Base-by-base conservation (phyloP, 1,140 invertebrate species). In the Globodera ellingtonae region DNA sequence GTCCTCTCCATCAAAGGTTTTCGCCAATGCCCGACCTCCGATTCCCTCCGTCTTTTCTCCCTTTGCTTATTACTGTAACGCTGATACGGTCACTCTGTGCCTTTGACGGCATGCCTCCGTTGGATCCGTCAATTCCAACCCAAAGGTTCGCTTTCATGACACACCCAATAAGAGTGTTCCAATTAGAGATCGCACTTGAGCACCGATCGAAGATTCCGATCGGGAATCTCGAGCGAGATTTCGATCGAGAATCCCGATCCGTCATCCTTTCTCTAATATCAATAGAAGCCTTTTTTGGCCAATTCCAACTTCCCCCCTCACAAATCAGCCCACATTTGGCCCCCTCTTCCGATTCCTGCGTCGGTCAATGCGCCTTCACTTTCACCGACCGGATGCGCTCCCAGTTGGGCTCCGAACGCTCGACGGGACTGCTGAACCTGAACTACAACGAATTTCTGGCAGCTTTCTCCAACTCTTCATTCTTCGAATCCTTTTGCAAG, bases 381-480 rank as follows among this genome's bases (percentile, higher is more conserved):
- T 89, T 88, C 65, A 79, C 89, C 62, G 88, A 89, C 67, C 70
- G 81, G 15, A 88, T 88, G 46, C 73, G 69, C 13, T 65, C 72
- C 6, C 81, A 88, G 70, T 71, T 88, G 8, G 87, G 87, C 15
- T 71, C 79, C 18, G 80, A 77, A 24, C 82, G 81, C 52, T 80
- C 87, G 48, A 79, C 79, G 15, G 87, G 86, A 44, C 76, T 87
- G 15, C 77, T 87, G n/a, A 88, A 88, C 69, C 66, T 88, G n/a
- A 89, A 89, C 52, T 88, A 89, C 79, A 89, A 88, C 75, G 87
- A 88, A 44, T 88, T 88, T 72, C 75, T 88, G 24, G 82, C 75
- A 56, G 83, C 87, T n/a, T 88, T 88, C 65, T 86, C 88, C 6
- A 88, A 88, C 76, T 77, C 77, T 3, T 86, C 88, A 9, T 88